phyloP scores from a whole-genome alignment of 2,113 vertebrate genomes.

The Brienomyrus brachyistius region DNA sequence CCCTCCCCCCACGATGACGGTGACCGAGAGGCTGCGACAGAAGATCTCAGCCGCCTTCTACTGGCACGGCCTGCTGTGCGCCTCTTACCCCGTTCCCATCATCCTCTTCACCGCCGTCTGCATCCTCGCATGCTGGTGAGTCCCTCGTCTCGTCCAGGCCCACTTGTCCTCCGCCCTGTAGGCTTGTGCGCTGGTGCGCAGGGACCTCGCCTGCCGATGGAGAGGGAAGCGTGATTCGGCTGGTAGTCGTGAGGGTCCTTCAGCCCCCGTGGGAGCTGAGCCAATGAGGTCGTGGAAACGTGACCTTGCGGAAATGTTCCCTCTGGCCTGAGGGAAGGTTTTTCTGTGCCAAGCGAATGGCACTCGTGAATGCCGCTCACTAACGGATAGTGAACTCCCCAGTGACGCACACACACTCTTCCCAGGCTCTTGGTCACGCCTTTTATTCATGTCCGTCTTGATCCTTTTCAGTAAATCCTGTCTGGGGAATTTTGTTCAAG shows the following conservation, averaged over 20 bases:
- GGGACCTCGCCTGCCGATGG: background rate
- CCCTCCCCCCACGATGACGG: constrained; percentile 76
- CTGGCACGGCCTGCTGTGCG: constrained; percentile 87
- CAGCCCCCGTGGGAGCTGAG: background rate
- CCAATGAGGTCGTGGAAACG: background rate
- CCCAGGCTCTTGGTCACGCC: background rate
- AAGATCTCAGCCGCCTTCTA: constrained; percentile 96
- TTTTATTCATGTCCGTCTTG: background rate
- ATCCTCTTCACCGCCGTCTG: constrained; percentile 91
- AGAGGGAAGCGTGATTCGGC: background rate
- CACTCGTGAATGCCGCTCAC: background rate
- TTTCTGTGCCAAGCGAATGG: background rate
- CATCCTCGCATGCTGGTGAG: constrained; percentile 94
- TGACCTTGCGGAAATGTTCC: background rate
- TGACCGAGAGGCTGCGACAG: constrained; percentile 85
- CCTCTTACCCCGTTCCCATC: constrained; percentile 94
- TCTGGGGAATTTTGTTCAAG: background rate
- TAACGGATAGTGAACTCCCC: background rate
- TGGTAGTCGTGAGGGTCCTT: background rate
- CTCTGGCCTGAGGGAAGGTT: background rate
- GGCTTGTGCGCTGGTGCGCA: background rate
- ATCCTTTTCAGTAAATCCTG: background rate
- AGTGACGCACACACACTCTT: background rate
- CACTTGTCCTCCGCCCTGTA: background rate
- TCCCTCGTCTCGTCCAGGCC: constrained; percentile 4